These are phyloP conservation scores for Spea hammondii DNA, from an alignment of 2,797 vertebrate genomes.

Conservation along the genomic window DNA sequence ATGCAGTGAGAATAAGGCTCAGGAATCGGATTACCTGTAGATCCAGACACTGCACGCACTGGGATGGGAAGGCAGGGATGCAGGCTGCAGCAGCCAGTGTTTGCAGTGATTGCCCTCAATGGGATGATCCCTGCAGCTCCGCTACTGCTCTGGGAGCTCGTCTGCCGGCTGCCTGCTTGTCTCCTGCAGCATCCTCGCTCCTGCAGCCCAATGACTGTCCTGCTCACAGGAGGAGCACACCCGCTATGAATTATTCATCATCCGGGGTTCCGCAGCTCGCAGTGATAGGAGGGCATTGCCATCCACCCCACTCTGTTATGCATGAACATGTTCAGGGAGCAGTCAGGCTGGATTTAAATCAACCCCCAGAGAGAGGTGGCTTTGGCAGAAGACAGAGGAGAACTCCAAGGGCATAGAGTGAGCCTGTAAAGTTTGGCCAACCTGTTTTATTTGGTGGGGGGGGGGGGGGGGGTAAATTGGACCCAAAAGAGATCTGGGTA, in stretches of 20 bases:
- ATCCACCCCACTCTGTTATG: constrained; percentile 22
- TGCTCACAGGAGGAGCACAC: constrained; percentile 22
- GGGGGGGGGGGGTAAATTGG: not conserved
- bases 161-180: not conserved
- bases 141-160: not conserved
- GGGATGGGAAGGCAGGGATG: too few species aligned
- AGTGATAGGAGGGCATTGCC: constrained; percentile 23
- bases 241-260: constrained; percentile 48
- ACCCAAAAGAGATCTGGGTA: too few species aligned
- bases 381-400: not conserved
- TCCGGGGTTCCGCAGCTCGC: constrained; percentile 37
- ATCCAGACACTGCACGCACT: too few species aligned
- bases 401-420: constrained; percentile 6
- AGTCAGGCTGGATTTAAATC: constrained; percentile 30
- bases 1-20: too few species aligned
- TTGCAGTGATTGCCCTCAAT: constrained; percentile 6
- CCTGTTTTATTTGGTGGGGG: not conserved
- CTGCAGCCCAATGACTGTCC: constrained; percentile 32
- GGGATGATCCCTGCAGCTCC: not conserved
- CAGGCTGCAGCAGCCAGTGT: not conserved
- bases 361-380: not conserved
- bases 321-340: constrained; percentile 27
- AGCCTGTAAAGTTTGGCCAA: constrained; percentile 3
- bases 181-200: constrained; percentile 46
- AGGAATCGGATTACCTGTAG: too few species aligned